These are phyloP conservation scores for Phaetusa simplex DNA, from an alignment of 2,113 vertebrate genomes.

Conservation along the genomic window DNA sequence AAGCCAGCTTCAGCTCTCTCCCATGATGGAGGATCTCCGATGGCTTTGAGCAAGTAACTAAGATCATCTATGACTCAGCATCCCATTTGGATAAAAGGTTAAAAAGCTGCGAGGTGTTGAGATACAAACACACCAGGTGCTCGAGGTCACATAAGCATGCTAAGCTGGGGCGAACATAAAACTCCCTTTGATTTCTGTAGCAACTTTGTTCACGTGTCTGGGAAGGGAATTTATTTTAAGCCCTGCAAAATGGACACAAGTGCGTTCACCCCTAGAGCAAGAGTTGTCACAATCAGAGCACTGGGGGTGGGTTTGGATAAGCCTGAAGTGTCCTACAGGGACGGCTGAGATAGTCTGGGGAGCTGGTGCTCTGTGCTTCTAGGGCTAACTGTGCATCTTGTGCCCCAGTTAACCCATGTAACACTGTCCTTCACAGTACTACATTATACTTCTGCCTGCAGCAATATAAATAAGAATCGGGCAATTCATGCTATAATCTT, in stretches of 20 bases:
- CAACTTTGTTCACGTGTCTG: neutral
- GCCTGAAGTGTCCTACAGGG: neutral
- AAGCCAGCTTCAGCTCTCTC: neutral
- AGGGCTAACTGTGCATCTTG: neutral
- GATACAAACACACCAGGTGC: neutral
- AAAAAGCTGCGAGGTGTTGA: neutral
- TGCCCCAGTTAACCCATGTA: neutral
- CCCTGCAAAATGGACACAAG: neutral
- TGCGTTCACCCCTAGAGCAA: accelerated
- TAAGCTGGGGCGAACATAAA: neutral
- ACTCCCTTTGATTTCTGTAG: neutral
- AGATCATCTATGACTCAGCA: neutral
- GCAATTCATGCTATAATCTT: neutral
- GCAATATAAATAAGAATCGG: neutral
- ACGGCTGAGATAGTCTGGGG: neutral
- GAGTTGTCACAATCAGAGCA: neutral
- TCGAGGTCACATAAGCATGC: neutral
- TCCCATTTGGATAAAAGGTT: neutral
- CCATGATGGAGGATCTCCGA: neutral
- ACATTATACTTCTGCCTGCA: neutral
- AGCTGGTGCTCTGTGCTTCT: neutral
- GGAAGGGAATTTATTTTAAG: neutral
- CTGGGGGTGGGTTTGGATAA: neutral
- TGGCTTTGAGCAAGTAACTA: neutral
- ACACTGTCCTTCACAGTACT: neutral